Evolutionary conservation across 2,888 invertebrate genomes (phyloP), one percentile per base, ranked within the genome.

Genomic region (Heliconius ismenius): DNA sequence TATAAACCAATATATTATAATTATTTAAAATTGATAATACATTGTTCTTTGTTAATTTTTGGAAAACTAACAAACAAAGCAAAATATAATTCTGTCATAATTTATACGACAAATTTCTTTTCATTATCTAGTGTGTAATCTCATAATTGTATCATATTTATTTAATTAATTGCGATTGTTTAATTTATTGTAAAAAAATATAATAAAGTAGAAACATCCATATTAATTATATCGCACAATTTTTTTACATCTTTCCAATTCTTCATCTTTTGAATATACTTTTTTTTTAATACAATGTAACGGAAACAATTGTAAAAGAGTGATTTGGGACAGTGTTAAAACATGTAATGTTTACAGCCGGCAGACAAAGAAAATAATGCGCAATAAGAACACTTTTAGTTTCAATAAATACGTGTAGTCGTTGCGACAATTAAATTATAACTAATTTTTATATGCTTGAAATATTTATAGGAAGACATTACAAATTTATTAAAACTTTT

Each of bases 141-240:
- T 67, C 36, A 15, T 24, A 13, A 24, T 67, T 15, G 15, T 67
- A 4, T 36, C 9, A 36, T 36, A 65, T 36, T 36, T 36, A n/a
- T 65, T 26, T 0, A 21, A 24, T 43, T 67, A 43, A 24, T 24
- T 67, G 67, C 67, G 67, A 67, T 67, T 67, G 67, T 67, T 39
- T 43, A 15, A 43, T 65, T 65, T 65, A 65, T 7, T 39, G 13
- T 24, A 24, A 24, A 24, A 39, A 0, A 6, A 24, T 39, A 39
- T 24, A 39, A 11, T n/a, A 39, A 36, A 49, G 49, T 7, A 49
- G 18, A 18, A 7, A 39, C n/a, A 65, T 1, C n/a, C n/a, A 13
- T 39, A 13, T 65, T 0, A 36, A 13, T 65, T 58, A 58, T 58
- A 58, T n/a, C 58, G n/a, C n/a, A 18, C 6, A 43, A 1, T 49